These are phyloP conservation scores for Sapayoa aenigma DNA, from an alignment of 2,113 vertebrate species.

Conservation along the genomic window DNA sequence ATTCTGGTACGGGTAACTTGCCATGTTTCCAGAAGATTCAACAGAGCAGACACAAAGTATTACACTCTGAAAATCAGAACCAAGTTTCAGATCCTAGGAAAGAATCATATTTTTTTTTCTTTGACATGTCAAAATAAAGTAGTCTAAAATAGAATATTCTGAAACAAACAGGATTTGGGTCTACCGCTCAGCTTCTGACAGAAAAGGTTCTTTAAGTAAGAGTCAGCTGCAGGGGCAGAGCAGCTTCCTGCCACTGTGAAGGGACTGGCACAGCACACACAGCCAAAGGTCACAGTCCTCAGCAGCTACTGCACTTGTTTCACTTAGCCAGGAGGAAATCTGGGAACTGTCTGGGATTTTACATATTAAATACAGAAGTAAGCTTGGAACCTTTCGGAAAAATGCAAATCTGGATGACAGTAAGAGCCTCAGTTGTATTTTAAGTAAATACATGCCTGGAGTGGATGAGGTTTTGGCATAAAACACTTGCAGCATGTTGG, in stretches of 20 bases:
- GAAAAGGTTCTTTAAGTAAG: not conserved
- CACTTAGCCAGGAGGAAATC: not conserved
- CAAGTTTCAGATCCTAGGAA: not conserved
- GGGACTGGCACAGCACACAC: not conserved
- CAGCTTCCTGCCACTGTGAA: not conserved
- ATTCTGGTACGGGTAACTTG: not conserved
- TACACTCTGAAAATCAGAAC: not conserved
- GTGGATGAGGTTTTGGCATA: not conserved
- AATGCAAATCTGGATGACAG: not conserved
- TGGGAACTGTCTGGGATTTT: not conserved
- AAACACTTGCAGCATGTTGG: not conserved
- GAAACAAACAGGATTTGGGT: not conserved
- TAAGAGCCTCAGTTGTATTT: not conserved
- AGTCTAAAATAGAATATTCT: not conserved
- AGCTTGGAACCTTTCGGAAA: not conserved
- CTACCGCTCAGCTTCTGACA: not conserved
- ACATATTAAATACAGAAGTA: not conserved
- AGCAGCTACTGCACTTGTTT: not conserved
- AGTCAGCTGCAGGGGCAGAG: not conserved
- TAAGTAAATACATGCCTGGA: not conserved
- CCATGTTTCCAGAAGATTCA: not conserved
- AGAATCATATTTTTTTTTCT: not conserved
- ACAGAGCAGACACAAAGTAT: not conserved
- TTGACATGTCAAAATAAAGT: not conserved
- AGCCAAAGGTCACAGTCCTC: not conserved